These are phyloP conservation scores for Ptilodon capucinus DNA, from an alignment of 2,888 invertebrate genomes.

Conservation along the genomic window DNA sequence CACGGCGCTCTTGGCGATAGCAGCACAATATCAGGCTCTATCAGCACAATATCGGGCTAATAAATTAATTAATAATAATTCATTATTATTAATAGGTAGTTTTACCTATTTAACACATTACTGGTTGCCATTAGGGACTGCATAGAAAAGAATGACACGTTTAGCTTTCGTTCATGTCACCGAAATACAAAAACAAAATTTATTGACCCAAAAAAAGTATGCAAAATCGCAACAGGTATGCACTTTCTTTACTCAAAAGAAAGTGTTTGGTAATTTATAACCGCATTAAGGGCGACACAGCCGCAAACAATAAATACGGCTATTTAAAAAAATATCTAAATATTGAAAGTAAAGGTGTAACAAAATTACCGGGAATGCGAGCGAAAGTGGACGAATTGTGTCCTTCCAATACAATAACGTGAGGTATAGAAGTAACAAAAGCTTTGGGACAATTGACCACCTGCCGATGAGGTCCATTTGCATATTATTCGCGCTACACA, in stretches of 20 bases:
- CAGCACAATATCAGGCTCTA: too few relatives aligned
- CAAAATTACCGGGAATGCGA: constrained; percentile 59
- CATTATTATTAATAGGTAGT: too few relatives aligned
- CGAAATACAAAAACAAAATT: constrained; percentile 19
- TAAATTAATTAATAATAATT: too few relatives aligned
- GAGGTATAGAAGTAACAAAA: constrained; percentile 42
- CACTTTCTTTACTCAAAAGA: constrained; percentile 60
- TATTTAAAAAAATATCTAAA: constrained; percentile 29
- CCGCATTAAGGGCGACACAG: constrained; percentile 52
- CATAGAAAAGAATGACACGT: neutral
- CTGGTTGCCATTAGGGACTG: too few relatives aligned
- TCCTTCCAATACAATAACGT: constrained; percentile 32
- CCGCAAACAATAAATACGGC: constrained; percentile 65
- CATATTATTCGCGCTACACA: constrained; percentile 71
- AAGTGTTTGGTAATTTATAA: constrained; percentile 73
- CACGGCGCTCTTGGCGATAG: too few relatives aligned
- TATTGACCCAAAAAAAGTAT: constrained; percentile 38
- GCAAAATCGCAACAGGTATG: constrained; percentile 72
- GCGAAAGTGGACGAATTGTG: constrained; percentile 65
- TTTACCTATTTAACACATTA: too few relatives aligned
- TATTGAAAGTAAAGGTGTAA: constrained; percentile 62
- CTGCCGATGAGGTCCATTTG: constrained; percentile 66
- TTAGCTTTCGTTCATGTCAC: constrained; percentile 1
- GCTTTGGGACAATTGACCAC: constrained; percentile 62
- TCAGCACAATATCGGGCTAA: too few relatives aligned